phyloP scores from a whole-genome alignment of 2,113 vertebrate genomes.

The Pseudorectes ferrugineus region DNA sequence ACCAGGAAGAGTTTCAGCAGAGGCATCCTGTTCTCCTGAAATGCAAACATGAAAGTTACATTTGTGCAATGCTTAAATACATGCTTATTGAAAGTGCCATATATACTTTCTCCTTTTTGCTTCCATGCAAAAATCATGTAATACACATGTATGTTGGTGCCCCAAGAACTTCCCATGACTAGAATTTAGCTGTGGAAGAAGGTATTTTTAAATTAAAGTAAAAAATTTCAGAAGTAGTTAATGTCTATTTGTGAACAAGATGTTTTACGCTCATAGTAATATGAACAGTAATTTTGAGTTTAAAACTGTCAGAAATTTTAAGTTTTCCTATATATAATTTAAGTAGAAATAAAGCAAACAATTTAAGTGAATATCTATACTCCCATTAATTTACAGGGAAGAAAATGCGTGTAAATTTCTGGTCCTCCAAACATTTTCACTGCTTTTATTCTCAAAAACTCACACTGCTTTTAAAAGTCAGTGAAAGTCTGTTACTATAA shows the following conservation, averaged over 20 bases:
- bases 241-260: background rate
- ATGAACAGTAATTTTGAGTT: background rate
- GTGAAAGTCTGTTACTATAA: background rate
- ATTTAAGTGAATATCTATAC: background rate
- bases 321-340: background rate
- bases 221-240: background rate
- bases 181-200: background rate
- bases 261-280: background rate
- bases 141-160: background rate
- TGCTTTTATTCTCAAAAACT: background rate
- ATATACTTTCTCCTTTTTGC: background rate
- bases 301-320: background rate
- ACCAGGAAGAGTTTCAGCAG: background rate
- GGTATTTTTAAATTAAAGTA: background rate
- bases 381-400: background rate
- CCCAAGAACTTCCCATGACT: background rate
- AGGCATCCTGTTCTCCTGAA: constrained; percentile 54
- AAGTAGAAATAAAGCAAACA: background rate
- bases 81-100: background rate
- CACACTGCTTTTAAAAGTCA: background rate
- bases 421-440: background rate
- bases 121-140: background rate
- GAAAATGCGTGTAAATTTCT: background rate
- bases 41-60: constrained; percentile 11
- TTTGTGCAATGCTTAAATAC: background rate